These are phyloP conservation scores for Ganaspis sp. DNA, from an alignment of 1,140 invertebrate genomes.

Conservation along the genomic window DNA sequence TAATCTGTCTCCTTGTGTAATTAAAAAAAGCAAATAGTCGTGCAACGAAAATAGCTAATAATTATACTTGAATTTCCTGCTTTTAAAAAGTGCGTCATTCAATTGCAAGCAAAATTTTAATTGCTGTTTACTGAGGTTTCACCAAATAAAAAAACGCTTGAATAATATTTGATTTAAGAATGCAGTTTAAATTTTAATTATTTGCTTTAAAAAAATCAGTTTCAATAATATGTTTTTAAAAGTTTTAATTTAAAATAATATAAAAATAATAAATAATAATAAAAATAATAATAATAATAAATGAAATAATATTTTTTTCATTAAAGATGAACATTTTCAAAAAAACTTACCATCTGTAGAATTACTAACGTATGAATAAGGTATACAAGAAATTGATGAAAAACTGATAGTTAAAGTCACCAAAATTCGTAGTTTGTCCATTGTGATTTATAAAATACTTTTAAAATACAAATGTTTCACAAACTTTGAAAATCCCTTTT, in stretches of 20 bases:
- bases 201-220: no score
- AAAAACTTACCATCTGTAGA: constrained; percentile 1
- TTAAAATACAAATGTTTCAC: background rate
- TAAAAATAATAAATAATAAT: no score
- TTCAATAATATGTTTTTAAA: no score
- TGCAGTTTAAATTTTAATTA: no score
- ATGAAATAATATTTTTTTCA: no score
- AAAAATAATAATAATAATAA: no score
- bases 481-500: background rate
- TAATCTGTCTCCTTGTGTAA: background rate
- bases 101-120: background rate
- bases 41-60: background rate
- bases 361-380: background rate
- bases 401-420: background rate
- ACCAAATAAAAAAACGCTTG: no score
- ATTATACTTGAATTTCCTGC: background rate
- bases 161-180: no score
- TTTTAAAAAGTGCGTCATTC: background rate
- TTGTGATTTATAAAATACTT: background rate
- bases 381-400: background rate
- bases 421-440: background rate
- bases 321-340: no score
- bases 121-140: no score
- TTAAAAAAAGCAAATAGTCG: background rate
- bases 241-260: no score